Evolutionary conservation across 2,888 invertebrate genomes (phyloP).

Genomic region (Apamea sordens): DNA sequence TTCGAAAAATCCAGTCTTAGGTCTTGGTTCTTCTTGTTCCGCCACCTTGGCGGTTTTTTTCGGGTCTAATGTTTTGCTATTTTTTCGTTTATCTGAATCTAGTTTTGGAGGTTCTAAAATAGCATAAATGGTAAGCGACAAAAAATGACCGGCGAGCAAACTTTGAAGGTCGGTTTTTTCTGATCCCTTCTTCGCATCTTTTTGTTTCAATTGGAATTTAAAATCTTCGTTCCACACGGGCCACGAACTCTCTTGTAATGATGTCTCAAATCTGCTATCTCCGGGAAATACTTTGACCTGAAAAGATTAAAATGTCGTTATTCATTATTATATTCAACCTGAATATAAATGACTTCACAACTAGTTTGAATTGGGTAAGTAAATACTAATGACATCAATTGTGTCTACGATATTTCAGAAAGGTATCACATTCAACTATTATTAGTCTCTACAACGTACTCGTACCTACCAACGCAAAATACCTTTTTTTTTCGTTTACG

Average conservation of each 20-base stretch:
- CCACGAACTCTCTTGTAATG: slow-evolving; percentile 94
- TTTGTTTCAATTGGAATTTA: slow-evolving; percentile 91
- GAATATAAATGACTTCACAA: slow-evolving; percentile 14
- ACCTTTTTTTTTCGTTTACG: background rate
- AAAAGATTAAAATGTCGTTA: slow-evolving; percentile 68
- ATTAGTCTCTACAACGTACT: background rate
- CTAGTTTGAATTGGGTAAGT: background rate
- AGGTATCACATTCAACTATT: background rate
- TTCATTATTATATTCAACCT: too few species aligned
- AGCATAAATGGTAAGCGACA: slow-evolving; percentile 93
- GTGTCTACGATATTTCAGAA: slow-evolving; percentile 12
- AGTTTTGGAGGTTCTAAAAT: slow-evolving; percentile 91
- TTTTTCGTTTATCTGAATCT: slow-evolving; percentile 82
- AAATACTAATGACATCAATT: slow-evolving; percentile 5
- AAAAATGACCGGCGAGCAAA: slow-evolving; percentile 92
- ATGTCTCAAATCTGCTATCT: slow-evolving; percentile 93
- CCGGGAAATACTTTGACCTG: slow-evolving; percentile 95
- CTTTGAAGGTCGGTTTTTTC: slow-evolving; percentile 89
- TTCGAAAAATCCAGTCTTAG: slow-evolving; percentile 88
- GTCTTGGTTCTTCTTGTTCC: slow-evolving; percentile 86
- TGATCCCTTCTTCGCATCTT: slow-evolving; percentile 86
- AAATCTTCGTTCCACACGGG: slow-evolving; percentile 95
- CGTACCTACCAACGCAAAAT: background rate
- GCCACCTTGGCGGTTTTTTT: slow-evolving; percentile 82
- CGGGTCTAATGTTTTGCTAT: slow-evolving; percentile 78